A percentile compares a stretch with the other conserved stretches of the same genome.
Evolutionary conservation across 2,113 vertebrate genomes (phyloP).

Genomic region (Scolopax mira): DNA sequence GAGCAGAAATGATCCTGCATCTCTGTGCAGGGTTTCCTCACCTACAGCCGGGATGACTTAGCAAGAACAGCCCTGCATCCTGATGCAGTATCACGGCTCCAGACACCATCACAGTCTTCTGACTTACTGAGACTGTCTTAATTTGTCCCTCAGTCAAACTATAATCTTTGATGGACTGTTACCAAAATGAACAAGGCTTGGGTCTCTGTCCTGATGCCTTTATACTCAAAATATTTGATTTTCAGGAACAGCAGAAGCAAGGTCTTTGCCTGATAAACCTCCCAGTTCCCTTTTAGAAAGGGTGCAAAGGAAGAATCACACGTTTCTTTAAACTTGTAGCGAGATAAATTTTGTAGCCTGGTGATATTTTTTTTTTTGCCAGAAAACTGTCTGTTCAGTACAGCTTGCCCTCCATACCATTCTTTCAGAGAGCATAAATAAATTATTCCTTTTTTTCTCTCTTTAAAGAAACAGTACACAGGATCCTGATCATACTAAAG

Average conservation of each 20-base stretch:
- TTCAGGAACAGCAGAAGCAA: background rate
- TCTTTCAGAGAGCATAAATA: background rate
- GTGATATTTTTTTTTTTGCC: background rate
- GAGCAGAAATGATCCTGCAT: background rate
- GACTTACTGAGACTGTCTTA: background rate
- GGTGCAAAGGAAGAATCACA: background rate
- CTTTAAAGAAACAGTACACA: background rate
- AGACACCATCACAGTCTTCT: background rate
- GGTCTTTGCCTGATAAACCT: background rate
- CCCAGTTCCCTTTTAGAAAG: background rate
- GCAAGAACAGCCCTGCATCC: constrained; percentile 23
- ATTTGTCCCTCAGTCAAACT: background rate
- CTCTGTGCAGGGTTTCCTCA: background rate
- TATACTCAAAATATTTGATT: background rate
- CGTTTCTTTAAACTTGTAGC: background rate
- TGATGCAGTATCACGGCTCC: background rate
- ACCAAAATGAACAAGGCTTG: background rate
- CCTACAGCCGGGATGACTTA: constrained; percentile 38
- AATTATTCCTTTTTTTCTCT: background rate
- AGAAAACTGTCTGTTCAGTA: background rate
- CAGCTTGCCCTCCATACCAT: background rate
- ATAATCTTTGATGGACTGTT: background rate
- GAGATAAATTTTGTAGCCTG: background rate
- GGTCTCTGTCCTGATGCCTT: background rate
- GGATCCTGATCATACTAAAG: background rate